phyloP scores from a whole-genome alignment of 2,888 invertebrate genomes.

The Sesamia inferens region DNA sequence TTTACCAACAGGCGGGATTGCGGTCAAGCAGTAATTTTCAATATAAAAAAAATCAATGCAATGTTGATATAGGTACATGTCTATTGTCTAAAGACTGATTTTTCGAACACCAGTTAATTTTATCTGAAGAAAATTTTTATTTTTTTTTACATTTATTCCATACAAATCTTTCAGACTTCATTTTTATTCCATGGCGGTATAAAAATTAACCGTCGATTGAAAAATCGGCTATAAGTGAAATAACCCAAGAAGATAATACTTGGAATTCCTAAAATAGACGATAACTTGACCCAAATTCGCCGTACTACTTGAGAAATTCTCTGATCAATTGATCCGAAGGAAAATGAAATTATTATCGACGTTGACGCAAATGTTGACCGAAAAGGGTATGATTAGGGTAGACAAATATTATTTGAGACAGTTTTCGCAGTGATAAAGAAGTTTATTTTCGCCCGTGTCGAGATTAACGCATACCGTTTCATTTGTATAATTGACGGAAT shows the following conservation, averaged over 20 bases:
- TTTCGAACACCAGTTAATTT: no score
- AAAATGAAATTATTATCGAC: slow-evolving; percentile 40
- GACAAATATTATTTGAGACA: slow-evolving; percentile 54
- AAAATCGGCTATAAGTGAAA: background rate
- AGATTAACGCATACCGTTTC: slow-evolving; percentile 4
- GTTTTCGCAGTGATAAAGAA: slow-evolving; percentile 23
- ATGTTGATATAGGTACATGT: no score
- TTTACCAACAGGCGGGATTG: no score
- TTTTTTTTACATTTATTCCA: no score
- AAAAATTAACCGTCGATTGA: no score
- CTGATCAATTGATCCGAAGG: slow-evolving; percentile 37
- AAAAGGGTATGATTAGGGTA: slow-evolving; percentile 51
- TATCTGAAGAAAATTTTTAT: no score
- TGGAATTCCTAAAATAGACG: slow-evolving; percentile 7
- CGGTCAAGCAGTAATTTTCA: no score
- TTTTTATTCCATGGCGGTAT: no score
- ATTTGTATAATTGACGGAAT: background rate
- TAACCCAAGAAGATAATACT: background rate
- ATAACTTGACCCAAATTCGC: slow-evolving; percentile 8
- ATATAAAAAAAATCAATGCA: no score
- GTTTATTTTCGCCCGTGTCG: slow-evolving; percentile 13
- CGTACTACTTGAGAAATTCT: slow-evolving; percentile 6
- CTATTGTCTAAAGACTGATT: no score
- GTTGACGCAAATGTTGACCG: slow-evolving; percentile 43
- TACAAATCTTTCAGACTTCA: no score